Evolutionary conservation across 2,797 vertebrate genomes (phyloP).

Genomic region (Lacerta bilineata): DNA sequence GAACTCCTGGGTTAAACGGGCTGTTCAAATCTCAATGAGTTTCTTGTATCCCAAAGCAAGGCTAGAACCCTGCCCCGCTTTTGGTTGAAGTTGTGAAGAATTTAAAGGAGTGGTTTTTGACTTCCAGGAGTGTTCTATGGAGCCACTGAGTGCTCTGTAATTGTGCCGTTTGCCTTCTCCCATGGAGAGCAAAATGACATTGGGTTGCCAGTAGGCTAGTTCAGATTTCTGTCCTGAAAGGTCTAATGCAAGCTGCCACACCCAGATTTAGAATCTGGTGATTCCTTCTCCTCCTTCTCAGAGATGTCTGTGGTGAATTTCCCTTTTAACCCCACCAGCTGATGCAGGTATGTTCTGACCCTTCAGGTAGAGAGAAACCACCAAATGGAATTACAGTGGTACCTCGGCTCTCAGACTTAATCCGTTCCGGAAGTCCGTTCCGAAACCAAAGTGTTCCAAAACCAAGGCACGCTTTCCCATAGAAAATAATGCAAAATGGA

Average conservation of each 20-base stretch:
- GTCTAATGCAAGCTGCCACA: not conserved
- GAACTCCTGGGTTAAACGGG: not conserved
- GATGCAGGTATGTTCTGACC: not conserved
- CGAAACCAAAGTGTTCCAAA: too few species aligned
- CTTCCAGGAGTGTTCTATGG: not conserved
- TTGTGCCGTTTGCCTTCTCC: not conserved
- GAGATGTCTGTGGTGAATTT: not conserved
- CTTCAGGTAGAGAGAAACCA: not conserved
- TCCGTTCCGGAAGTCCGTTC: too few species aligned
- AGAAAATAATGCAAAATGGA: too few species aligned
- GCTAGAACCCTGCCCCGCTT: not conserved
- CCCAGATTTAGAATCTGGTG: not conserved
- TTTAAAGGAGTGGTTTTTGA: not conserved
- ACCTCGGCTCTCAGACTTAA: too few species aligned
- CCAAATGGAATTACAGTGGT: too few species aligned
- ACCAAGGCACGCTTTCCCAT: too few species aligned
- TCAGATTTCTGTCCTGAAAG: not conserved
- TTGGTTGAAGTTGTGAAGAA: not conserved
- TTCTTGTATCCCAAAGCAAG: not conserved
- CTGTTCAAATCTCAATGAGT: not conserved
- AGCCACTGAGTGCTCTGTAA: not conserved
- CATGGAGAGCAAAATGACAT: not conserved
- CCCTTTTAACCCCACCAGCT: not conserved
- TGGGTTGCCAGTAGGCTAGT: not conserved
- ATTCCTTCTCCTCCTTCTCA: not conserved